Evolutionary conservation across 1,140 invertebrate species (phyloP).

Genomic region (Euglossa dilemma): DNA sequence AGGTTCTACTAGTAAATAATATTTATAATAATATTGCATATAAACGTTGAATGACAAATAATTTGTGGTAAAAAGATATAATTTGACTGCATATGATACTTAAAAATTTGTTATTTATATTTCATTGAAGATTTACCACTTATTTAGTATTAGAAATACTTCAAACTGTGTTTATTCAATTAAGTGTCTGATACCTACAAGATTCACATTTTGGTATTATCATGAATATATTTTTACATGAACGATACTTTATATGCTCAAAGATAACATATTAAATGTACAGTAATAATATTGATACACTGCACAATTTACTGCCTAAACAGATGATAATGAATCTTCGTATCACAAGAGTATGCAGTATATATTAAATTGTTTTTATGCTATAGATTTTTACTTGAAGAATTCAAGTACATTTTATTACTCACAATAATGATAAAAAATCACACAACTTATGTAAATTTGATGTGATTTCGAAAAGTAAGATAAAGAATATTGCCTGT

Average conservation of each 20-base stretch:
- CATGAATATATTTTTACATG: not conserved
- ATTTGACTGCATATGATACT: not conserved
- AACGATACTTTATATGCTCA: not conserved
- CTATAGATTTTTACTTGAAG: not conserved
- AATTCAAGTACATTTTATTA: not conserved
- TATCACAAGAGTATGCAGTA: not conserved
- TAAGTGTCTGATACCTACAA: not conserved
- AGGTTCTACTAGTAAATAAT: not conserved
- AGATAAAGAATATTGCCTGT: not conserved
- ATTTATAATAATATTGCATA: not conserved
- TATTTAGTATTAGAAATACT: not conserved
- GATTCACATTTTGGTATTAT: not conserved
- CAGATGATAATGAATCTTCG: conserved; percentile 9
- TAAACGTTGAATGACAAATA: conserved; percentile 14
- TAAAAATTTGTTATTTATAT: not conserved
- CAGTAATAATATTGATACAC: conserved; percentile 12
- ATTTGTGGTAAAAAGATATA: not conserved
- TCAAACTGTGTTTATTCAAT: not conserved
- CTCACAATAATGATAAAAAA: not conserved
- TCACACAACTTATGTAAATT: not conserved
- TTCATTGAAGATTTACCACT: not conserved
- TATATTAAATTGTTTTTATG: not conserved
- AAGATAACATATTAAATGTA: not conserved
- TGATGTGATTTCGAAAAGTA: conserved; percentile 19
- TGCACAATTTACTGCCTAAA: conserved; percentile 45